Evolutionary conservation across 2,797 vertebrate species (phyloP).

Genomic region (Sardinella longiceps): DNA sequence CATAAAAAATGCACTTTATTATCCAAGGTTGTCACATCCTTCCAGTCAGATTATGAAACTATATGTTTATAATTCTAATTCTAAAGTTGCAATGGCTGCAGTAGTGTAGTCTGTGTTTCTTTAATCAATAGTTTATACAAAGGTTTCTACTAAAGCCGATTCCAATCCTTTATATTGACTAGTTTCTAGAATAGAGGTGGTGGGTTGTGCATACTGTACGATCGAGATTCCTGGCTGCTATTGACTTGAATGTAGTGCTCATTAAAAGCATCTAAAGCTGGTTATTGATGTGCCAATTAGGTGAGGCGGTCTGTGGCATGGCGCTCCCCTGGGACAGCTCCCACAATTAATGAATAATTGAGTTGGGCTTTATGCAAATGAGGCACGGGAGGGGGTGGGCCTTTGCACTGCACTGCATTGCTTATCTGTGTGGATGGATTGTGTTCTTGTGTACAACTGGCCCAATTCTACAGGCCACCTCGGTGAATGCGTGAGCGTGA

Average conservation of each 20-base stretch:
- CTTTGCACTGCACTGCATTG: slow-evolving; percentile 59
- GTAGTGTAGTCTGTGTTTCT: neutral
- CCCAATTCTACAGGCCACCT: neutral
- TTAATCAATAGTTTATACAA: neutral
- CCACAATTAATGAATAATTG: slow-evolving; percentile 81
- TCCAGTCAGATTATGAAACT: neutral
- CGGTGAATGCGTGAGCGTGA: neutral
- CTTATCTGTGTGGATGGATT: slow-evolving; percentile 45
- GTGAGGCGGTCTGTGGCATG: slow-evolving; percentile 25
- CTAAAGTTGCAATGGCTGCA: neutral
- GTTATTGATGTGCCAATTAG: slow-evolving; percentile 83
- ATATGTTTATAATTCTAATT: neutral
- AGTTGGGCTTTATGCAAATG: slow-evolving; percentile 76
- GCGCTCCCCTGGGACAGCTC: slow-evolving; percentile 69
- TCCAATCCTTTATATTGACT: neutral
- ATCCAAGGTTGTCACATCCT: neutral
- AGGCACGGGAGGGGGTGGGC: slow-evolving; percentile 68
- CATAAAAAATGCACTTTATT: neutral
- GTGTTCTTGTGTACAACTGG: neutral
- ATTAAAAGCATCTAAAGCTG: slow-evolving; percentile 63
- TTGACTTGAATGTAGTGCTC: slow-evolving; percentile 67
- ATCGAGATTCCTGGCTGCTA: slow-evolving; percentile 64
- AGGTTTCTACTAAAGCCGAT: neutral
- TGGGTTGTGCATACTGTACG: slow-evolving; percentile 36
- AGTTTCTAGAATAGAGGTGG: neutral